phyloP scores from a whole-genome alignment of 2,888 invertebrate species.

The Protodeltote pygarga region DNA sequence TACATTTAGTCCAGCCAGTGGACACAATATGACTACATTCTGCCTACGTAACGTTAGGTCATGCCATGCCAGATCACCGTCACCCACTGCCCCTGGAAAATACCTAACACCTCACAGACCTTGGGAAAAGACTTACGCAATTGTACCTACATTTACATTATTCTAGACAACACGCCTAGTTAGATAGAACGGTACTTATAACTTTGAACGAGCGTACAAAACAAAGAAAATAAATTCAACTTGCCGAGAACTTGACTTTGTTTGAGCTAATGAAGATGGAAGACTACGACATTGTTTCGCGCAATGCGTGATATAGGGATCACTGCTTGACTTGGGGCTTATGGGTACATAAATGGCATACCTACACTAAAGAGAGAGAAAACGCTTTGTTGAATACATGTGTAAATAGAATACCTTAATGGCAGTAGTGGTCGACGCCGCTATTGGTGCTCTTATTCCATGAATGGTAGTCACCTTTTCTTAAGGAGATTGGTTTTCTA shows the following conservation, averaged over 20 bases:
- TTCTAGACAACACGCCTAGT: slow-evolving; percentile 37
- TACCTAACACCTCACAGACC: slow-evolving; percentile 30
- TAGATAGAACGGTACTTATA: background rate
- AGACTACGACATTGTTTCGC: no score
- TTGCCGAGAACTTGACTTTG: background rate
- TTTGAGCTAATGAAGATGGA: background rate
- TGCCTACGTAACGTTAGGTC: slow-evolving; percentile 49
- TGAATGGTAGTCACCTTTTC: no score
- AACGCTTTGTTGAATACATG: no score
- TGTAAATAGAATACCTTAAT: no score
- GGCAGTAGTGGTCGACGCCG: no score
- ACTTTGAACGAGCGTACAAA: slow-evolving; percentile 1
- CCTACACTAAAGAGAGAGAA: no score
- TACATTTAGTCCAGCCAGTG: slow-evolving; percentile 31
- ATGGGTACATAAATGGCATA: no score
- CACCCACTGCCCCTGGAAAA: slow-evolving; percentile 42
- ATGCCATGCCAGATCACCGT: slow-evolving; percentile 34
- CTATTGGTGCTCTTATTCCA: no score
- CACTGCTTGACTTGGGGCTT: no score
- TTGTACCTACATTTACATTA: slow-evolving; percentile 14
- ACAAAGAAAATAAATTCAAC: slow-evolving; percentile 7
- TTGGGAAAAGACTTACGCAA: slow-evolving; percentile 46
- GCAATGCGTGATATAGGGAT: no score
- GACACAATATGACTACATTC: slow-evolving; percentile 37
- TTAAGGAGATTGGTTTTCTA: no score